Evolutionary conservation across 1,140 invertebrate species (phyloP), one percentile per base, ranked within the genome.

Genomic region (Phymorhynchus buccinoides): DNA sequence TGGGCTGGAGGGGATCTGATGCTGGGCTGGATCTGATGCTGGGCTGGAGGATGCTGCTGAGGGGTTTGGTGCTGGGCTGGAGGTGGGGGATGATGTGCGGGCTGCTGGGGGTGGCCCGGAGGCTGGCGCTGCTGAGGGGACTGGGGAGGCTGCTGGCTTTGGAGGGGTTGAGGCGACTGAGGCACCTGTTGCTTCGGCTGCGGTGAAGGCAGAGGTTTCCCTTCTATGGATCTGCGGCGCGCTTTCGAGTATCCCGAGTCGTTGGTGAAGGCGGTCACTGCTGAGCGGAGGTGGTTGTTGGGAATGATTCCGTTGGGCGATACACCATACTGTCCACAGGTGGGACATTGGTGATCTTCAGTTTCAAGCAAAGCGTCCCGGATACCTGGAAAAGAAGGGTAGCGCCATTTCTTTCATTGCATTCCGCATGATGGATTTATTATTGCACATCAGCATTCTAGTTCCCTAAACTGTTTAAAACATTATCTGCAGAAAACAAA

Each of bases 331-430:
- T 98, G 97, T 68, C 96, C 96, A 93, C 98, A 99, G 90, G 97
- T 96, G 14, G 98, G 98, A 94, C 98, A 99, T 91, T 98, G 96
- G 88, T 98, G 97, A 84, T 98, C 97, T 90, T 99, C 98, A 1
- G 97, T 98, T 90, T 99, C 98, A 68, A 98, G 91, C 30, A 99
- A 93, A 81, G 96, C 96, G 84, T 96, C 96, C 84, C 97, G 95
- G 80, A 99, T 97, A 95, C 97, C 97, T 97, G 85, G 30, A 90
- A 90, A 89, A 90, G 91, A 91, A 6, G n/a, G 42, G 27, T 4
- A 35, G 4, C 71, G 9, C 41, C 44, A 27, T 75, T 14, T 37
- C 71, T 37, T 14, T 75, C 3, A 32, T 75, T 75, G 3, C 71
- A 75, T 71, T 71, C 30, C 66, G 30, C 9, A 9, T 9, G n/a